Base-by-base conservation (phyloP, 2,797 vertebrate genomes). In the Caiman crocodilus region DNA sequence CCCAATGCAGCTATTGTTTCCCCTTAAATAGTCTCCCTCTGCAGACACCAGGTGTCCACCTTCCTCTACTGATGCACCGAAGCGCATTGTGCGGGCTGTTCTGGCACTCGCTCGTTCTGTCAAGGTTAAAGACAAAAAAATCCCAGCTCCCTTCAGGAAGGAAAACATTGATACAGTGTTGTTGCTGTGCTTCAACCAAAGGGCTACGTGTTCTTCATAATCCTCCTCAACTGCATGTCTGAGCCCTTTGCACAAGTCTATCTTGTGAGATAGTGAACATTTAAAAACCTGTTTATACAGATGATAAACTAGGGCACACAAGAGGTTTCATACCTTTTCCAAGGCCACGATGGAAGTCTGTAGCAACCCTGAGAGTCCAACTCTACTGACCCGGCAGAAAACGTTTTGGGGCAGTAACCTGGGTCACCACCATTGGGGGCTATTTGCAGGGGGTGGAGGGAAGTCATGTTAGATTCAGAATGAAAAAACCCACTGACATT, bases 121-220 rank as follows among this genome's bases (percentile, higher is more conserved):
- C 87, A 85, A 90, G 87, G 74, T 87, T 88, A 89, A 88, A 85
- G 87, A 12, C 50, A 93, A 4, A 42, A 79, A 89, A 83, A 96
- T 58, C 63, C 80, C 81, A 88, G 79, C 82, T 91, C 71, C 84
- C 63, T 26, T 75, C 23, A 35, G 0, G 14, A 87, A 58, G 67
- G 87, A 94, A 88, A 71, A 92, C 84, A 77, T 1, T 0, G 0
- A 10, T 74, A 87, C 89, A 92, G 91, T 90, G 77, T 50, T 50
- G 63, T 0, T 5, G 61, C n/a, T 76, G 8, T 88, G 88, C 58
- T 90, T 23, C 87, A 69, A 79, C 77, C 5, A 23, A 50, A 73
- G 8, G 35, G 42, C 42, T 50, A 50, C 3, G 9, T 50, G 42
- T 11, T 50, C 9, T 50, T 50, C 42, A 50, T 50, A 50, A 10